These are phyloP conservation scores for Penelope pileata DNA, from an alignment of 2,113 vertebrate genomes.

Conservation along the genomic window DNA sequence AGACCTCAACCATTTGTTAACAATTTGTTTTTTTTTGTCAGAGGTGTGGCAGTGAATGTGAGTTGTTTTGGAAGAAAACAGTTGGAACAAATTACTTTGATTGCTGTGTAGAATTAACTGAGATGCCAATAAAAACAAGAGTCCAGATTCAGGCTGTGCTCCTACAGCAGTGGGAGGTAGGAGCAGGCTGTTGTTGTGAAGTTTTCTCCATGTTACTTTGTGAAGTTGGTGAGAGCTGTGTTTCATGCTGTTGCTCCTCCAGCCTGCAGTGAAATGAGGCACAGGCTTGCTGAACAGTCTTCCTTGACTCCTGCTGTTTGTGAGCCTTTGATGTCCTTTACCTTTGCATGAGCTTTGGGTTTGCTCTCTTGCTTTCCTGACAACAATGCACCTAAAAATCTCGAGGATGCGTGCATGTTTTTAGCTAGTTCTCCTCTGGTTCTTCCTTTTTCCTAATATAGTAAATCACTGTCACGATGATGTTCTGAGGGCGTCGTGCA, in stretches of 20 bases:
- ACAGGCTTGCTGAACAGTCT: neutral
- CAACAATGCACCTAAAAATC: neutral
- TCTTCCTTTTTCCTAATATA: neutral
- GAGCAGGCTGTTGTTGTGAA: neutral
- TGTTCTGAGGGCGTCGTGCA: neutral
- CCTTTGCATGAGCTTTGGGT: neutral
- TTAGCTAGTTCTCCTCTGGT: neutral
- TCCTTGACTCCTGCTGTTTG: neutral
- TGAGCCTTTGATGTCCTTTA: neutral
- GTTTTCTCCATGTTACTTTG: neutral
- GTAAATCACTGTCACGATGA: neutral
- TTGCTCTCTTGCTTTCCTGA: neutral
- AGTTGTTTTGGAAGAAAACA: constrained; percentile 45
- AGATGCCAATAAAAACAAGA: constrained; percentile 2
- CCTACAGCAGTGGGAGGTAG: neutral
- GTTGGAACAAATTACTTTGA: constrained; percentile 34
- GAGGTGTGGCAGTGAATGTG: constrained; percentile 2
- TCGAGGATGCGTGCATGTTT: neutral
- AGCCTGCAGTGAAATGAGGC: neutral
- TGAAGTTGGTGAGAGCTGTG: neutral
- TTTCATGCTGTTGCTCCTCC: neutral
- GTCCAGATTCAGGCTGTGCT: neutral
- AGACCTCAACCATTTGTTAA: constrained; percentile 40
- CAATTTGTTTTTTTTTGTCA: constrained; percentile 12
- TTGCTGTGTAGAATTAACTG: constrained; percentile 18